phyloP scores from a whole-genome alignment of 2,888 invertebrate genomes.

The Nomada ferruginata region DNA sequence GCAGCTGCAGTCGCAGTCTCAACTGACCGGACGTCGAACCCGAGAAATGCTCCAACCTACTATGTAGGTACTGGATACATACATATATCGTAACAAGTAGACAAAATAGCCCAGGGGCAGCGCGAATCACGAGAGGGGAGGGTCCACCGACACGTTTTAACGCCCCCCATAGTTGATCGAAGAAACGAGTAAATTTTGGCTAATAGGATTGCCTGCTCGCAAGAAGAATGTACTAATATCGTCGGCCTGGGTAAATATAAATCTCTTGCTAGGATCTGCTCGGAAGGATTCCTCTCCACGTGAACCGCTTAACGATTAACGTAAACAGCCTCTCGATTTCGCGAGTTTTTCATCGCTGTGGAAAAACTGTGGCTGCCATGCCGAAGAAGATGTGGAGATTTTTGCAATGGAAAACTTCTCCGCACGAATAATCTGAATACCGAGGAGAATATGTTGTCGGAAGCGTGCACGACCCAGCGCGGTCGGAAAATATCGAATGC shows the following conservation, averaged over 20 bases:
- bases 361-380: no score
- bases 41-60: constrained; percentile 75
- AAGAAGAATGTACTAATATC: constrained; percentile 51
- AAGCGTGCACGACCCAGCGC: no score
- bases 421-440: no score
- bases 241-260: constrained; percentile 27
- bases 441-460: no score
- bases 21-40: constrained; percentile 83
- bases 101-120: constrained; percentile 74
- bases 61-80: background rate
- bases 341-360: no score
- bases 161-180: background rate
- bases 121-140: constrained; percentile 48
- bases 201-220: constrained; percentile 53
- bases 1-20: constrained; percentile 55
- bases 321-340: background rate
- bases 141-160: no score
- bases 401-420: no score
- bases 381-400: no score
- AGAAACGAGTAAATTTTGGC: constrained; percentile 38
- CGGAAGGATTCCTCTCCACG: background rate
- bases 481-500: no score
- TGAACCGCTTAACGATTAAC: background rate
- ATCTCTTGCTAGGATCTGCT: constrained; percentile 45
- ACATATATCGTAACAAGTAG: constrained; percentile 78